phyloP scores from a whole-genome alignment of 2,113 vertebrate species.

The Cyanistes caeruleus region DNA sequence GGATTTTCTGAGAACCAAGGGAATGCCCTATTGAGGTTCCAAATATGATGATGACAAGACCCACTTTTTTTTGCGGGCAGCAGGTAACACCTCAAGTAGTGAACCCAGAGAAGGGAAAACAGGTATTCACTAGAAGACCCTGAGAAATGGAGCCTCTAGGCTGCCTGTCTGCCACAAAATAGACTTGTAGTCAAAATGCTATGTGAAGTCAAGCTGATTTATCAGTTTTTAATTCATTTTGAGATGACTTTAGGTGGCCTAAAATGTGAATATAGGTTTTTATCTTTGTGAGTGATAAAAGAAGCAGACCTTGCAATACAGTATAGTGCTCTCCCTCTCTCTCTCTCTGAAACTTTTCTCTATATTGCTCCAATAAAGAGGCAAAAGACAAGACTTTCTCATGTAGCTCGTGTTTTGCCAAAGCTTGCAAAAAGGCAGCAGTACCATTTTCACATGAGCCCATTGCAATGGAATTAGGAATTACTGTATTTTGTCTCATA shows the following conservation, averaged over 20 bases:
- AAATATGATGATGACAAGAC: neutral
- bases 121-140: neutral
- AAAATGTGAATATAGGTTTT: neutral
- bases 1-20: neutral
- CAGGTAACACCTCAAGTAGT: neutral
- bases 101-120: neutral
- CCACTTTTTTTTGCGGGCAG: neutral
- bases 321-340: neutral
- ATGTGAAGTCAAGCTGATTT: neutral
- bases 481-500: conserved; percentile 19
- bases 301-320: neutral
- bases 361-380: neutral
- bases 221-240: neutral
- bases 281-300: neutral
- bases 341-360: neutral
- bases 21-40: neutral
- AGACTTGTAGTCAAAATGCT: neutral
- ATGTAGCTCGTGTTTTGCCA: neutral
- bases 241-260: neutral
- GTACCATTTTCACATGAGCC: neutral
- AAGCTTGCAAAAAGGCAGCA: neutral
- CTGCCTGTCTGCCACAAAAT: neutral
- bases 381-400: neutral
- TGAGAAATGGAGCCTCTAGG: neutral
- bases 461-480: neutral